Evolutionary conservation across 1,140 invertebrate species (phyloP), one percentile per base, ranked within the genome.

Genomic region (Manduca sexta): DNA sequence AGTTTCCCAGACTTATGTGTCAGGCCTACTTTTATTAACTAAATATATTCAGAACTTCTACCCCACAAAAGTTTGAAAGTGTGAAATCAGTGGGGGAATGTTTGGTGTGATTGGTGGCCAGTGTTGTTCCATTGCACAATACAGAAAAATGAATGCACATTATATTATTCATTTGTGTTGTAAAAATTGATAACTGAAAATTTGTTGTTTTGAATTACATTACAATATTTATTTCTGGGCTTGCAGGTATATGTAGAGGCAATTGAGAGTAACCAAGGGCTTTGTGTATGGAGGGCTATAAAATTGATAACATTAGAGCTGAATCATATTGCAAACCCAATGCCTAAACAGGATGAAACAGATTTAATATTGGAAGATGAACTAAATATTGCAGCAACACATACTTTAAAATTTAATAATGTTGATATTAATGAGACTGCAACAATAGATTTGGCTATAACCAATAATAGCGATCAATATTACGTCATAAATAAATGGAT

Each of bases 261-360:
- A 15, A 91, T 93, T 52, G 91, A 93, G 77, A 93, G 91, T 70
- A 88, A 89, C 50, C 91, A 92, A 82, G 86, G 84, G 11, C 43
- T 52, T 2, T 88, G 73, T 49, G 74, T 55, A n/a, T 92, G 91
- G 90, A 75, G 92, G 48, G 90, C 90, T 13, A 51, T 92, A 40
- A 86, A 88, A 53, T 64, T 92, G 26, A 64, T 91, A 14, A 66
- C 60, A 33, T 63, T 51, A 56, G 66, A 69, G 42, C 56, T 46
- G 45, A 49, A 21, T 38, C 26, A 18, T 11, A n/a, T 16, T 43
- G 29, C 40, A 40, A 33, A 55, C 42, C 33, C 37, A 31, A 46
- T 12, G 34, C 51, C 38, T 18, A 54, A 51, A 26, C 61, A 71
- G 54, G 66, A 73, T 37, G 47, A 66, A 29, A 45, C 30, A 14